Evolutionary conservation across 2,113 vertebrate species (phyloP).

Genomic region (Crotalus helleri): DNA sequence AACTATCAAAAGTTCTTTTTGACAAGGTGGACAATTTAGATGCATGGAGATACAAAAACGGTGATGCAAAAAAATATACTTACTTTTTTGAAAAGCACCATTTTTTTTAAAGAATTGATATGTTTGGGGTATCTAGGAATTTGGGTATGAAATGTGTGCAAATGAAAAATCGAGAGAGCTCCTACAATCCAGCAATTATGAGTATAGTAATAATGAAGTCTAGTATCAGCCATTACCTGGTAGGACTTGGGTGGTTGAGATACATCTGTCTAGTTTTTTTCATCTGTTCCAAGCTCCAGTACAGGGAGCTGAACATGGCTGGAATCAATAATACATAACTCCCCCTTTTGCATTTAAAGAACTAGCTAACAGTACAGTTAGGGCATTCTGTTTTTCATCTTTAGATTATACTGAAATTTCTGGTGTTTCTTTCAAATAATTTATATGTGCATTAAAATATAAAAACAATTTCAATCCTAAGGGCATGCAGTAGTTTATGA

Average conservation of each 20-base stretch:
- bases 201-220: background rate
- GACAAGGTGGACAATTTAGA: too few relatives aligned
- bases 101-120: too few relatives aligned
- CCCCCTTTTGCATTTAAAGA: constrained; percentile 27
- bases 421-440: constrained; percentile 57
- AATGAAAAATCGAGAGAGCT: too few relatives aligned
- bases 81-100: too few relatives aligned
- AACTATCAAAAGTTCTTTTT: too few relatives aligned
- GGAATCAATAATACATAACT: background rate
- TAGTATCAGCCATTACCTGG: background rate
- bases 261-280: background rate
- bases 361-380: constrained; percentile 22
- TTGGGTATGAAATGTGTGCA: too few relatives aligned
- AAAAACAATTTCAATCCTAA: constrained; percentile 37
- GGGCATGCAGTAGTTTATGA: constrained; percentile 47
- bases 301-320: background rate
- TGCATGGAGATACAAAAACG: too few relatives aligned
- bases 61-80: too few relatives aligned
- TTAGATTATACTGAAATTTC: constrained; percentile 33
- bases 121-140: too few relatives aligned
- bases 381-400: constrained; percentile 1
- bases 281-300: background rate
- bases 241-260: background rate
- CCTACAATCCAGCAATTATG: background rate
- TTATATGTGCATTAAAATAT: constrained; percentile 44